Conservation (phyloP, 2,113 vertebrate genomes). For the Picathartes gymnocephalus region DNA sequence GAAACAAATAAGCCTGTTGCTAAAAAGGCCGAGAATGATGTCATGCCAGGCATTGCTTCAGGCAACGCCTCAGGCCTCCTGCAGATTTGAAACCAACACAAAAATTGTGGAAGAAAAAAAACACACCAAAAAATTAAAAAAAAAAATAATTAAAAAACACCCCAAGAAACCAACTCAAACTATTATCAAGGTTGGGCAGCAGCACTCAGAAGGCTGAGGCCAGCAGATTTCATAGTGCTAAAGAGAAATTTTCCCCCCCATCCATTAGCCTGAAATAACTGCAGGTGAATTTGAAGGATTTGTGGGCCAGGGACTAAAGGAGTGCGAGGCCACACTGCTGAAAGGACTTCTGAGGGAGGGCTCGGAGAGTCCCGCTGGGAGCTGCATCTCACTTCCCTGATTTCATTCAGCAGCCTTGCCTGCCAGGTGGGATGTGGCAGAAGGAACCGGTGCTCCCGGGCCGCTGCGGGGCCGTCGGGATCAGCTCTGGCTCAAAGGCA, state of each 20-base stretch:
- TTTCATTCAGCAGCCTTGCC: not conserved
- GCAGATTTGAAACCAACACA: not conserved
- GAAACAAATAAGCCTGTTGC: conserved; percentile 30
- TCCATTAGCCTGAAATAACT: not conserved
- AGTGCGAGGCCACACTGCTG: not conserved
- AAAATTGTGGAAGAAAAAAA: not conserved
- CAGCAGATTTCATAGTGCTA: not conserved
- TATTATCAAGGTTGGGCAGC: not conserved
- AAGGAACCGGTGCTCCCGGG: fast-evolving
- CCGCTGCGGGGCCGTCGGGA: fast-evolving
- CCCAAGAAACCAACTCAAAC: not conserved
- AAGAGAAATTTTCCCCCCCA: not conserved
- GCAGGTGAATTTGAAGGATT: not conserved
- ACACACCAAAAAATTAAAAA: not conserved
- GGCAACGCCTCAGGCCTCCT: conserved; percentile 5
- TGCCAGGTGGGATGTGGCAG: not conserved
- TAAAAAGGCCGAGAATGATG: conserved; percentile 20
- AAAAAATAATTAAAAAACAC: no score
- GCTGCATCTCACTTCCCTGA: not conserved
- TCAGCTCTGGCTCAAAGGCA: not conserved
- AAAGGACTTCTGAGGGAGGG: not conserved
- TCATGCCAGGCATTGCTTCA: not conserved
- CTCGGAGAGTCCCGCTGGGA: not conserved
- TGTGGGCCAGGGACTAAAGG: not conserved
- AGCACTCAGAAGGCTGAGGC: not conserved